phyloP scores from a whole-genome alignment of 2,113 vertebrate genomes.

The Entomyzon cyanotis region DNA sequence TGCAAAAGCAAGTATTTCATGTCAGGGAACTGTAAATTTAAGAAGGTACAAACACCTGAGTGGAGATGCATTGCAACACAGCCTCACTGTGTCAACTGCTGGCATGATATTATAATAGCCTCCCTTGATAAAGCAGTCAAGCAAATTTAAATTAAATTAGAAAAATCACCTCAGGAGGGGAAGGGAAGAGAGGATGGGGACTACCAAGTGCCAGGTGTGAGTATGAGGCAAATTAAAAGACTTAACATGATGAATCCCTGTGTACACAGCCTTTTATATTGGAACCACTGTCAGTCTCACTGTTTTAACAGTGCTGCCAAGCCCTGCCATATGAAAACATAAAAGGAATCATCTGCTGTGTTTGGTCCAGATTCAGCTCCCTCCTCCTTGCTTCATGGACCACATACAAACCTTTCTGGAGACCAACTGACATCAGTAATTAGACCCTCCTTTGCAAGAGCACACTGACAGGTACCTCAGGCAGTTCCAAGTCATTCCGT shows the following conservation, averaged over 20 bases:
- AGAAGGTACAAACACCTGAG: not conserved
- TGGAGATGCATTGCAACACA: not conserved
- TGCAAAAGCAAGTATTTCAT: not conserved
- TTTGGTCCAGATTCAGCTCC: slow-evolving; percentile 22
- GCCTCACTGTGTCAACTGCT: rapidly evolving
- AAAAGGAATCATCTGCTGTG: not conserved
- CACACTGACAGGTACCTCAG: slow-evolving; percentile 56
- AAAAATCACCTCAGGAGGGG: not conserved
- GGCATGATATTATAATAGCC: not conserved
- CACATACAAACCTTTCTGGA: not conserved
- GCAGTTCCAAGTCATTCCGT: not conserved
- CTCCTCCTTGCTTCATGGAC: slow-evolving; percentile 1
- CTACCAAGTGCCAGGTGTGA: not conserved
- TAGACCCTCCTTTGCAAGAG: slow-evolving; percentile 10
- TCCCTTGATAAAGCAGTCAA: not conserved
- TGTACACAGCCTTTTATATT: not conserved
- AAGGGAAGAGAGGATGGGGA: not conserved
- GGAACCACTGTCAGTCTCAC: not conserved
- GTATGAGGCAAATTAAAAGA: slow-evolving; percentile 15
- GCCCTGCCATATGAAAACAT: not conserved
- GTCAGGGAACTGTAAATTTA: not conserved
- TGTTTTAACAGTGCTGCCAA: not conserved
- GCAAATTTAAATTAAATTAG: slow-evolving; percentile 18
- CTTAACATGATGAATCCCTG: not conserved
- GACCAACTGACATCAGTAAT: slow-evolving; percentile 47